Conservation (phyloP, 2,113 vertebrate genomes). For the Aspiorhynchus laticeps region DNA sequence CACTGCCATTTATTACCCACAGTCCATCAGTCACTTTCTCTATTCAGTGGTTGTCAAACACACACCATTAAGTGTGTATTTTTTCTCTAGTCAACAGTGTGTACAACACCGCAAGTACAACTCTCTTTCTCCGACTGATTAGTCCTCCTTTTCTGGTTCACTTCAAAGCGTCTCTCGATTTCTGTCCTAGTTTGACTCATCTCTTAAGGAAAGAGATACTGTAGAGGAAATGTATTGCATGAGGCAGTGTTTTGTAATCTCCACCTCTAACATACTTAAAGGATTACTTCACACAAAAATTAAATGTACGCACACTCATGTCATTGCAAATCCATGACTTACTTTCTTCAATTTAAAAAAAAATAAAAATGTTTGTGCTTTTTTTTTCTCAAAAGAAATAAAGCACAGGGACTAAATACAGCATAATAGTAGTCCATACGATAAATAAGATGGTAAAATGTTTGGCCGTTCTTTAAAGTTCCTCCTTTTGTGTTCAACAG, state of each 20-base stretch:
- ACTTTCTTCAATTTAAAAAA: neutral
- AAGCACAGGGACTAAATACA: neutral
- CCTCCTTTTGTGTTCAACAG: neutral
- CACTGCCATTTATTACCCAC: constrained; percentile 58
- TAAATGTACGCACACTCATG: neutral
- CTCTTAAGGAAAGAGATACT: neutral
- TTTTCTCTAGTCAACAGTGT: neutral
- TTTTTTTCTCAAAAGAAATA: neutral
- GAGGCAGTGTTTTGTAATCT: neutral
- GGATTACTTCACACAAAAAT: constrained; percentile 13
- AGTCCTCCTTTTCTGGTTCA: neutral
- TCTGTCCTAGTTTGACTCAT: constrained; percentile 7
- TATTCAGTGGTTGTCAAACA: constrained; percentile 32
- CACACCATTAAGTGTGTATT: constrained; percentile 4
- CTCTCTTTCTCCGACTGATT: neutral
- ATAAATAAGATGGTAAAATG: neutral
- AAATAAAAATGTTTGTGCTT: too few relatives aligned
- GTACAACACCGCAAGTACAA: neutral
- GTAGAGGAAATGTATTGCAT: constrained; percentile 9
- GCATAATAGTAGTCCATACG: neutral
- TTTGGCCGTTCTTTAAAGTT: neutral
- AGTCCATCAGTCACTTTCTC: constrained; percentile 64
- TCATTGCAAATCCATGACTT: neutral
- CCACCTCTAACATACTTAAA: neutral
- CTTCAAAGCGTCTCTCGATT: neutral